phyloP scores from a whole-genome alignment of 2,888 invertebrate genomes.

The Spisula solida region DNA sequence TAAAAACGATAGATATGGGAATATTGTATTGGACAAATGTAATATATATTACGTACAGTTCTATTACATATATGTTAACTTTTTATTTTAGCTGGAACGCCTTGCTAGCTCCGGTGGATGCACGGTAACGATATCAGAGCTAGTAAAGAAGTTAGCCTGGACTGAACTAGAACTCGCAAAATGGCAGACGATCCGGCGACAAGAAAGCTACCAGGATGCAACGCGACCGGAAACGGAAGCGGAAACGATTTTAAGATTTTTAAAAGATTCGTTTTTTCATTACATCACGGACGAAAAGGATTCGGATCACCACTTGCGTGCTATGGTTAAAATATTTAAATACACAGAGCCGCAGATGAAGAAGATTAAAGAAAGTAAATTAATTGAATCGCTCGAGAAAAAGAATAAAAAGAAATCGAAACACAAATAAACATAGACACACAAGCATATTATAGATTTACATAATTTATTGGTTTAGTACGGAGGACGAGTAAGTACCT shows the following conservation, averaged over 20 bases:
- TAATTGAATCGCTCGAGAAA: constrained; percentile 58
- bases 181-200: constrained; percentile 83
- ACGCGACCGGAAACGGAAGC: constrained; percentile 82
- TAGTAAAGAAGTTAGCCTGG: constrained; percentile 81
- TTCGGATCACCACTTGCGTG: constrained; percentile 80
- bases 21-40: too few relatives aligned
- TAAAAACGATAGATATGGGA: too few relatives aligned
- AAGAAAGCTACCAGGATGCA: constrained; percentile 82
- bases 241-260: constrained; percentile 82
- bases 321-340: constrained; percentile 84
- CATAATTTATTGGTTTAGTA: neutral
- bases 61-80: too few relatives aligned
- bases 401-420: constrained; percentile 52
- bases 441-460: neutral
- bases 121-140: constrained; percentile 80
- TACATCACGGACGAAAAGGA: constrained; percentile 81
- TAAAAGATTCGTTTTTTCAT: constrained; percentile 85
- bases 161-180: constrained; percentile 84
- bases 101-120: constrained; percentile 72
- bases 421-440: constrained; percentile 1
- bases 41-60: too few relatives aligned
- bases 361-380: constrained; percentile 76
- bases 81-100: constrained; percentile 78
- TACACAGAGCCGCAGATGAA: constrained; percentile 82
- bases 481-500: too few relatives aligned